Conservation (phyloP, 1,140 invertebrate species). For the Drosophila saltans region DNA sequence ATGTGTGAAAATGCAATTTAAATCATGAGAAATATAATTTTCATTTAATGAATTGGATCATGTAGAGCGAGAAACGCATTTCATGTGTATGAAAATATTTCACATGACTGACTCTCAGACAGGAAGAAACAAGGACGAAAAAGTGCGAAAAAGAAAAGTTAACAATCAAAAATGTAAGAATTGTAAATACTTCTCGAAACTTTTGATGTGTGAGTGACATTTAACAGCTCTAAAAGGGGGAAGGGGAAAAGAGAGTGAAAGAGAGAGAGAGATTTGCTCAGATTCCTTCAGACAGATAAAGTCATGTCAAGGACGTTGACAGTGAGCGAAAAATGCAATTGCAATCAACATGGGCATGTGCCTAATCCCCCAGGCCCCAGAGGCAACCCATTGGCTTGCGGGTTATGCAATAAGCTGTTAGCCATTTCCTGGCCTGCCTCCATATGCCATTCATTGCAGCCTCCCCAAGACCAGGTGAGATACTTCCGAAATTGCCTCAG, state of each 20-base stretch:
- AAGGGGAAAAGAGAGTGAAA: not conserved
- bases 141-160: not conserved
- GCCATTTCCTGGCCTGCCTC: conserved; percentile 35
- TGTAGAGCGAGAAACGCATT: conserved; percentile 27
- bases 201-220: conserved; percentile 51
- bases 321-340: conserved; percentile 3
- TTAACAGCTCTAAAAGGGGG: conserved; percentile 4
- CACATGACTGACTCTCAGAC: conserved; percentile 3
- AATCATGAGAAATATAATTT: conserved; percentile 78
- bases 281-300: conserved; percentile 1
- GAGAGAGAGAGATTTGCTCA: not conserved
- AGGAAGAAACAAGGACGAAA: not conserved
- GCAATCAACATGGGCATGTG: conserved; percentile 5
- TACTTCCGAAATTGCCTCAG: conserved; percentile 50
- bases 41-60: conserved; percentile 77
- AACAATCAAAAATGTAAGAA: not conserved
- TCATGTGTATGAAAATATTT: conserved; percentile 25
- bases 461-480: conserved; percentile 52
- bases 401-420: conserved; percentile 69
- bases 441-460: not conserved
- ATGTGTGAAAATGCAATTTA: conserved; percentile 67
- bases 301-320: conserved; percentile 11
- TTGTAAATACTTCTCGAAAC: conserved; percentile 42
- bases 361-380: conserved; percentile 33
- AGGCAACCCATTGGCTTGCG: conserved; percentile 46